These are phyloP conservation scores for Diorhabda carinulata DNA, from an alignment of 1,140 invertebrate species.

Conservation along the genomic window DNA sequence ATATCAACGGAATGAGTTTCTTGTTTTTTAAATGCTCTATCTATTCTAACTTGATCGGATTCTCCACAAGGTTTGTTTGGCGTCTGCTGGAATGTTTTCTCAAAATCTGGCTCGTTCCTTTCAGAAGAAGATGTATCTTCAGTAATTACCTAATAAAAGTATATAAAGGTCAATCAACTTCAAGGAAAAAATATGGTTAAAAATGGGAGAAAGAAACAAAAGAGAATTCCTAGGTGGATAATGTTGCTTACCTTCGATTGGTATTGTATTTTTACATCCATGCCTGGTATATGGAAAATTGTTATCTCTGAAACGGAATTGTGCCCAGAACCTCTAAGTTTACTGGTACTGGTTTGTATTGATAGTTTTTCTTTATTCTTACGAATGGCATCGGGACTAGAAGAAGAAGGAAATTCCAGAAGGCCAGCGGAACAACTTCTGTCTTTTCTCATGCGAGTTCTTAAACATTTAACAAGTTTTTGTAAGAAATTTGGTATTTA, in stretches of 20 bases:
- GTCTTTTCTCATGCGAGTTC: conserved; percentile 62
- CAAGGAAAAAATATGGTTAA: not conserved
- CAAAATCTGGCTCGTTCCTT: conserved; percentile 28
- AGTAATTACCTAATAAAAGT: conserved; percentile 24
- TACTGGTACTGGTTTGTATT: conserved; percentile 49
- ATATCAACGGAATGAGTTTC: conserved; percentile 33
- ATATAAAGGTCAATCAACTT: not conserved
- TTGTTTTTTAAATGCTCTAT: conserved; percentile 44
- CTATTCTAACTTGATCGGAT: conserved; percentile 43
- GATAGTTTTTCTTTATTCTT: conserved; percentile 52
- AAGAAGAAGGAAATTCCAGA: conserved; percentile 57
- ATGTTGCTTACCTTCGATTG: conserved; percentile 66
- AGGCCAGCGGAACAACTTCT: conserved; percentile 67
- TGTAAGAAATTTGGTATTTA: not conserved
- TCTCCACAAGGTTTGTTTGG: conserved; percentile 24
- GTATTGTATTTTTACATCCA: conserved; percentile 92
- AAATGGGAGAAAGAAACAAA: not conserved
- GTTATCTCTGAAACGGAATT: conserved; percentile 73
- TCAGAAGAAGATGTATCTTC: conserved; percentile 21
- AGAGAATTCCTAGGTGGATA: not conserved
- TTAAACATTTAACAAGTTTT: conserved; percentile 11
- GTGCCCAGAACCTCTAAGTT: conserved; percentile 51
- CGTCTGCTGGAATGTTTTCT: conserved; percentile 31
- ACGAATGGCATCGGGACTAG: conserved; percentile 52
- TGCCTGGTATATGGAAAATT: conserved; percentile 90